Percentiles rank a stretch among this genome's conserved stretches.
These are phyloP conservation scores for rabbit (Oryctolagus cuniculus) DNA, from an alignment of 2,113 vertebrate species.

Conservation along the genomic window DNA sequence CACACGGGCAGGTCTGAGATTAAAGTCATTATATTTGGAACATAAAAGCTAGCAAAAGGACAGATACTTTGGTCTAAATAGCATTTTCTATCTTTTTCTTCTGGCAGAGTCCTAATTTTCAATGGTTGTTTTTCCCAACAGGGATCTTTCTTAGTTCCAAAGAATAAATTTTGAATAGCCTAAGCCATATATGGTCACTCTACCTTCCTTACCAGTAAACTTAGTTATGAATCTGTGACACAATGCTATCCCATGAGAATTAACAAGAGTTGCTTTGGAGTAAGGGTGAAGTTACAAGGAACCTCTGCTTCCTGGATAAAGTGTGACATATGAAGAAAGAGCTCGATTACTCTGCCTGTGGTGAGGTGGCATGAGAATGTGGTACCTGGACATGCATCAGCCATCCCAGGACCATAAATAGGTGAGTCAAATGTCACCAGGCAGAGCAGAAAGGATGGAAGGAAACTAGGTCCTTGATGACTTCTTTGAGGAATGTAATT, in stretches of 20 bases:
- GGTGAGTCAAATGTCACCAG: background rate
- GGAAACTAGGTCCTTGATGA: background rate
- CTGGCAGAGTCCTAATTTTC: background rate
- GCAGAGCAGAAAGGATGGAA: background rate
- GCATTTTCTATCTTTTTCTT: background rate
- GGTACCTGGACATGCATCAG: background rate
- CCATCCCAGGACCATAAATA: background rate
- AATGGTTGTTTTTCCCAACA: background rate
- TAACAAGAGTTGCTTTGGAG: background rate
- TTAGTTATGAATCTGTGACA: background rate
- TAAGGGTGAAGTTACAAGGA: background rate
- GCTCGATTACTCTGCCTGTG: background rate
- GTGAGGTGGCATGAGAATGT: background rate
- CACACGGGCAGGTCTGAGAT: background rate
- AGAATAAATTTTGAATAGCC: background rate
- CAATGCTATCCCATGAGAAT: background rate
- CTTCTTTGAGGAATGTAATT: conserved; percentile 9
- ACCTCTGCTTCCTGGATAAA: background rate
- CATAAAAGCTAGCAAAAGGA: background rate
- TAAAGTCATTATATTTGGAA: background rate
- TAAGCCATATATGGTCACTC: background rate
- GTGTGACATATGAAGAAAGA: background rate
- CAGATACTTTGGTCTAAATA: background rate
- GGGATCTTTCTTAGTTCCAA: background rate
- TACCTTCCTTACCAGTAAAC: background rate